Percentiles rank a stretch among this genome's conserved stretches.
phyloP scores from a whole-genome alignment of 2,113 vertebrate species.

The Odobenus rosmarus region DNA sequence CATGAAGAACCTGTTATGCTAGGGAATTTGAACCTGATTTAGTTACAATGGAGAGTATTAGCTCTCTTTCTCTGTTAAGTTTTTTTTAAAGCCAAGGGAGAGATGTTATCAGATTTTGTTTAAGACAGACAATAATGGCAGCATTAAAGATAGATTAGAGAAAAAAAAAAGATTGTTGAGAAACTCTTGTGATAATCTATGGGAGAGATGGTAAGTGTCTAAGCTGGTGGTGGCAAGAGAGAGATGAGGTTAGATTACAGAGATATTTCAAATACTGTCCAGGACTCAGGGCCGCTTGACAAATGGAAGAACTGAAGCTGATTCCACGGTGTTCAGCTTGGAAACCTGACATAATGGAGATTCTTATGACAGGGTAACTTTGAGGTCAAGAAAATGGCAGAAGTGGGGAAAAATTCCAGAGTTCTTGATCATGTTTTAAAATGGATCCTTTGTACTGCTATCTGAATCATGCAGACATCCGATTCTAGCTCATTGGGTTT shows the following conservation, averaged over 20 bases:
- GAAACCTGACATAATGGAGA: background rate
- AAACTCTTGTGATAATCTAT: background rate
- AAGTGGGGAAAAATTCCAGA: background rate
- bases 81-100: constrained; percentile 9
- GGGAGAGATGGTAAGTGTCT: background rate
- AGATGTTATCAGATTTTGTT: constrained; percentile 13
- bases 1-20: background rate
- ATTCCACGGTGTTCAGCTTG: background rate
- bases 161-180: background rate
- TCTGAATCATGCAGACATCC: background rate
- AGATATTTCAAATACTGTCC: background rate
- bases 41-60: background rate
- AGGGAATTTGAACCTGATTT: background rate
- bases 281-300: background rate
- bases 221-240: background rate
- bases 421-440: background rate
- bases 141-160: background rate
- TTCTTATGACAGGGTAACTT: background rate
- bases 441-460: background rate
- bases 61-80: background rate
- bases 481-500: background rate
- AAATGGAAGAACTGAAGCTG: background rate
- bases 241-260: background rate
- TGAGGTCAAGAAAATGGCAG: background rate
- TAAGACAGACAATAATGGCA: background rate